Base-by-base conservation (phyloP, 1,140 invertebrate genomes). In the Teleogryllus occipitalis region DNA sequence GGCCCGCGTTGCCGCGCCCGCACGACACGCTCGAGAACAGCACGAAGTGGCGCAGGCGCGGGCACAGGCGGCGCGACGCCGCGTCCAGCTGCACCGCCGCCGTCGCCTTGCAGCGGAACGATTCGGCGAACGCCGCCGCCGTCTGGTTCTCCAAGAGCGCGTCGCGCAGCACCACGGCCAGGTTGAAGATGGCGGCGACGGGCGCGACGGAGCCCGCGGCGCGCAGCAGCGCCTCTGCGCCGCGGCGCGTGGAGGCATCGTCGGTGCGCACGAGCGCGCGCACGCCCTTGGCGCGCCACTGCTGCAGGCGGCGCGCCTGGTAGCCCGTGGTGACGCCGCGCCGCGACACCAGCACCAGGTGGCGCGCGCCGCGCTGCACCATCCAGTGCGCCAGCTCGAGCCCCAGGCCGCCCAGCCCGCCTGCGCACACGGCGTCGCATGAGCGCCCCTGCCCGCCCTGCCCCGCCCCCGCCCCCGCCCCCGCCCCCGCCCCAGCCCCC, bases 351-450 rank as follows among this genome's bases (percentile, higher is more conserved):
- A 91, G 84, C 7, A 91, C 83, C n/a, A 91, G 80, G 73, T 86
- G 86, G 75, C 83, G 85, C 49, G 87, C 89, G 12, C 90, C 90
- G 79, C 95, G 88, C 47, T 93, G 84, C 18, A 95, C 89, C 80
- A 98, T 87, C 96, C 96, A 98, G 84, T 96, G 92, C 7, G 92
- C 91, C 75, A 98, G 84, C 85, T 98, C 96, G n/a, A 98, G 87
- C 54, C 96, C 96, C 85, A 98, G 96, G 4, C 96, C 95, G 48
- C 95, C 96, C 0, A 97, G 87, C 80, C 96, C 96, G 72, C 96
- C 92, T 82, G 87, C 87, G 27, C 99, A 88, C 7, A 39, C 27
- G 27, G 27, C 27, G 27, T 39, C 27, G 27, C 27, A 39, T 39
- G n/a, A 39, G 27, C 27, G 27, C 27, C 27, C 27, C 5, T 5